Base-by-base conservation (phyloP, 2,888 invertebrate species). In the Stenolophus ochropezus region DNA sequence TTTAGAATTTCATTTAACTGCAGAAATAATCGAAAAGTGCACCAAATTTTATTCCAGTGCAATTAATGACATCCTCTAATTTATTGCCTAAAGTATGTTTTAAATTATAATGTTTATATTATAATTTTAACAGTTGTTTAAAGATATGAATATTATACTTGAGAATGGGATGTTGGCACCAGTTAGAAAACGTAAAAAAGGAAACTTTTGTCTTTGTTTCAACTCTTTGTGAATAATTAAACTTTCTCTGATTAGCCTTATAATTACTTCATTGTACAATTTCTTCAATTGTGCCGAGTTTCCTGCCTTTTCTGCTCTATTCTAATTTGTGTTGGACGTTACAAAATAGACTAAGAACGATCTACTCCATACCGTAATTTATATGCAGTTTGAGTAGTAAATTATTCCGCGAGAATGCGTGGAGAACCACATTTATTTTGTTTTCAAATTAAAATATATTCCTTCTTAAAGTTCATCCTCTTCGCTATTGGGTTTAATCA, bases 141-240 rank as follows among this genome's bases (percentile, higher is more conserved):
- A n/a, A n/a, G n/a, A n/a, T n/a, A n/a, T n/a, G n/a, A n/a, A n/a
- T n/a, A n/a, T n/a, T n/a, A n/a, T n/a, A n/a, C n/a, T n/a, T n/a
- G n/a, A n/a, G n/a, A n/a, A n/a, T n/a, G n/a, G n/a, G n/a, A n/a
- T n/a, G n/a, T n/a, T n/a, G 27, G 33, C 8, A 33, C 8, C 8
- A 42, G 33, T 42, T 42, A 42, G n/a, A n/a, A 47, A 14, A 73
- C 61, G 5, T 61, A 20, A 27, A 69, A 16, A 69, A 33, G 33
- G 42, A 33, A 69, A 69, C 69, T 69, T 69, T 65, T 69, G 20
- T 42, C 69, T 69, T 69, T 69, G 69, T 61, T 21, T 61, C 4
- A 61, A 25, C 61, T 61, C 61, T 11, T 61, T 23, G 14, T 25
- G 61, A 61, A 61, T 61, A 61, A 61, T 61, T 61, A 61, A 61